Conservation (phyloP, 2,797 vertebrate genomes). For the Tachyglossus aculeatus region DNA sequence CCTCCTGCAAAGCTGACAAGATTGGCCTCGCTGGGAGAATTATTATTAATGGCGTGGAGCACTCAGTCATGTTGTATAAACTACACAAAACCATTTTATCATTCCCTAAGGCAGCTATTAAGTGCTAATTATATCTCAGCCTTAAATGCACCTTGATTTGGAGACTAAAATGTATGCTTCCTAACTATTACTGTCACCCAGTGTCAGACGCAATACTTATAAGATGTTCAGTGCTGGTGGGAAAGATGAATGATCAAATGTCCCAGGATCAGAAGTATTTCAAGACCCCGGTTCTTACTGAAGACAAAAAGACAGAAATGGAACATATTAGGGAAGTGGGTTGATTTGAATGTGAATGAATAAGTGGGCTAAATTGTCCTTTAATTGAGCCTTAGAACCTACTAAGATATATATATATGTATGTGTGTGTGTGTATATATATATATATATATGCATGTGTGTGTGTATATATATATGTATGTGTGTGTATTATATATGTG, state of each 20-base stretch:
- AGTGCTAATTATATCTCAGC: slow-evolving; percentile 33
- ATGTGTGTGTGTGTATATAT: too few species aligned
- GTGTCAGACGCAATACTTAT: not conserved
- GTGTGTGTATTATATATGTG: too few species aligned
- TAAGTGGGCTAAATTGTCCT: not conserved
- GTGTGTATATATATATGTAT: too few species aligned
- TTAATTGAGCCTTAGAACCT: not conserved
- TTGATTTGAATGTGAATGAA: not conserved
- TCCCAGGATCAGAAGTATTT: not conserved
- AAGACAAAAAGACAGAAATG: not conserved
- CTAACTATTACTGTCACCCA: not conserved
- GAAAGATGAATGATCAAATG: slow-evolving; percentile 1
- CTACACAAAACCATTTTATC: not conserved
- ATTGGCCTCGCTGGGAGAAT: slow-evolving; percentile 28
- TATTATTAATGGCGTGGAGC: slow-evolving; percentile 38
- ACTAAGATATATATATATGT: too few species aligned
- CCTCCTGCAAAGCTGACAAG: slow-evolving; percentile 35
- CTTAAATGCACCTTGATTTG: slow-evolving; percentile 35
- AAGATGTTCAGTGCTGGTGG: not conserved
- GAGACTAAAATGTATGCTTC: not conserved
- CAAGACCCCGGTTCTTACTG: not conserved
- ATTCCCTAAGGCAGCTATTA: slow-evolving; percentile 40
- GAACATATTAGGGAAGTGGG: not conserved
- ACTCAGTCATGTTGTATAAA: slow-evolving; percentile 18
- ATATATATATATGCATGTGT: too few species aligned